phyloP scores from a whole-genome alignment of 2,113 vertebrate genomes.

The Leucopsar rothschildi region DNA sequence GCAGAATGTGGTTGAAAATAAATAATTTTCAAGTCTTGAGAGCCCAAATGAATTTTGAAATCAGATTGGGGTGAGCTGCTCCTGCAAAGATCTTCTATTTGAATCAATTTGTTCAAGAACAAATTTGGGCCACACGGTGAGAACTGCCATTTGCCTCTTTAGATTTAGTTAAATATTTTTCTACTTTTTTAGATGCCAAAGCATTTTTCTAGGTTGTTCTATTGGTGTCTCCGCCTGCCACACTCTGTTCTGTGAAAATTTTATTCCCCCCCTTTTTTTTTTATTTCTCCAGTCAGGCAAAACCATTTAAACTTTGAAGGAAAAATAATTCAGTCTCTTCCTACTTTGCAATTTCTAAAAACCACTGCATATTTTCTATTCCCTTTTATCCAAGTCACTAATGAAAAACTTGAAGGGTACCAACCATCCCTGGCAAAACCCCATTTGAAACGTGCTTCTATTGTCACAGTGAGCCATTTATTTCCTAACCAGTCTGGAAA shows the following conservation, averaged over 20 bases:
- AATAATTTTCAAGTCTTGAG: neutral
- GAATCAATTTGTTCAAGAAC: neutral
- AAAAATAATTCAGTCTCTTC: neutral
- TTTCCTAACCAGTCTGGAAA: neutral
- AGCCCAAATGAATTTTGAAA: neutral
- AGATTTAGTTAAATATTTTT: neutral
- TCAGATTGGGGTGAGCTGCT: neutral
- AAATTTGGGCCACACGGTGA: neutral
- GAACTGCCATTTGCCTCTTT: neutral
- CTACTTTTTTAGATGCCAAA: neutral
- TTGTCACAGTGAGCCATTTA: neutral
- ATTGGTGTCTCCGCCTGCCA: neutral
- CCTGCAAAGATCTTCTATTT: neutral
- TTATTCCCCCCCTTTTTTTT: rapidly evolving
- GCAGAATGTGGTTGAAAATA: neutral
- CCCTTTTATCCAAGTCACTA: neutral
- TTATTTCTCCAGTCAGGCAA: neutral
- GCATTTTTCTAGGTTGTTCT: neutral
- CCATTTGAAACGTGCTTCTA: neutral
- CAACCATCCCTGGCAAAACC: neutral
- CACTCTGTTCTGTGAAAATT: neutral
- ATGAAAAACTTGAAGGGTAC: neutral
- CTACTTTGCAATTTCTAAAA: neutral
- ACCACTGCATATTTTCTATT: neutral
- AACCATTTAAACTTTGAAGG: neutral